Evolutionary conservation across 2,888 invertebrate species (phyloP), one percentile per base, ranked within the genome.

Genomic region (Atrina japonica): DNA sequence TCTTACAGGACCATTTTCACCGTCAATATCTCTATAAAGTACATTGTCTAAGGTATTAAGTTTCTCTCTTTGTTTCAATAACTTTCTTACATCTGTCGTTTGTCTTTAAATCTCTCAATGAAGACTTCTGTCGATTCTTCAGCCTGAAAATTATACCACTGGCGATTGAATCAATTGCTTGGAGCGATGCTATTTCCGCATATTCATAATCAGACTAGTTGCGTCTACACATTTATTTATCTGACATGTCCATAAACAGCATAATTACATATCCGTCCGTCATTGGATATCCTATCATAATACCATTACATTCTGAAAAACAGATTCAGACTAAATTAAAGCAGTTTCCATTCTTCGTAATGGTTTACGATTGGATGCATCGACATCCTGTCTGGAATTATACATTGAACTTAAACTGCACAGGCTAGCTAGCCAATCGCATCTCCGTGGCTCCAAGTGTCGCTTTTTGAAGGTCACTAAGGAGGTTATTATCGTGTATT

Each of bases 361-460:
- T 27, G 60, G 49, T 27, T 61, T 60, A 21, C 68, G 49, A 50
- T 45, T 68, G 1, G 76, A 66, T 18, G 76, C 63, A 56, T 81
- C 78, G 3, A 77, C 70, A 65, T 5, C 76, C 76, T 5, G 72
- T 69, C 21, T 69, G 60, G 45, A 77, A 67, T 30, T 74, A 65
- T 41, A 77, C 70, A 18, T 25, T 41, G 50, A 78, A 61, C 47
- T 75, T 59, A 45, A 74, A 81, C 21, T 60, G 61, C 7, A 74
- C 66, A 18, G 76, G 60, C 18, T 79, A 67, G 18, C 65, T 43
- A 23, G 59, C 68, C 81, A 74, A 76, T 21, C 71, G 45, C 64
- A 67, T 65, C 49, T 81, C 78, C 30, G 73, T 70, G 21, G 78
- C 78, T 29, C 70, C 75, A 11, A 79, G 30, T 58, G 77, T 77